Percentiles rank a stretch among this genome's conserved stretches.
These are phyloP conservation scores for Acanthurus lineatus DNA, from an alignment of 2,797 vertebrate species.

Conservation along the genomic window DNA sequence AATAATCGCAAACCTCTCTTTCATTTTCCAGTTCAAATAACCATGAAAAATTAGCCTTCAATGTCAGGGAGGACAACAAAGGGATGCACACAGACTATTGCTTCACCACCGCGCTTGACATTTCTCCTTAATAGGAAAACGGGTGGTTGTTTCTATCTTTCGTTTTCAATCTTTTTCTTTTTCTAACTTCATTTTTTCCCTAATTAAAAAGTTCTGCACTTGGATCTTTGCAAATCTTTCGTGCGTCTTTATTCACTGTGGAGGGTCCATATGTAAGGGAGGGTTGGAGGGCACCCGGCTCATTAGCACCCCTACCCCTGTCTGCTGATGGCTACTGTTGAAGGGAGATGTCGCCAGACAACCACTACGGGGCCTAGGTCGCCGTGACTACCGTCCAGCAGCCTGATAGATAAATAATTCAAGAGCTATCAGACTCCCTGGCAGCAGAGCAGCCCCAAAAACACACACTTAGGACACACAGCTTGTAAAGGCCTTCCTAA, in stretches of 20 bases:
- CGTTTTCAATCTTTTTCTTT: conserved; percentile 74
- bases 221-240: conserved; percentile 82
- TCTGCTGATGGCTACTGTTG: conserved; percentile 74
- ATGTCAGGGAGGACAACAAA: conserved; percentile 95
- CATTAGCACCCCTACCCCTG: conserved; percentile 68
- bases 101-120: conserved; percentile 87
- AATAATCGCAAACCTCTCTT: conserved; percentile 96
- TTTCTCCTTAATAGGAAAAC: conserved; percentile 90
- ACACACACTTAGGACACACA: conserved; percentile 73
- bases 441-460: conserved; percentile 77
- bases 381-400: conserved; percentile 80
- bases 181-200: conserved; percentile 75
- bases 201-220: conserved; percentile 88
- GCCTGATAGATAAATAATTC: conserved; percentile 85
- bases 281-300: conserved; percentile 66
- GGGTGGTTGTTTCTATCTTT: conserved; percentile 84
- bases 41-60: conserved; percentile 99
- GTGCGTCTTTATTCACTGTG: conserved; percentile 48
- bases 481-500: conserved; percentile 71
- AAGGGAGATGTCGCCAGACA: conserved; percentile 79
- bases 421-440: conserved; percentile 83
- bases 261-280: conserved; percentile 47
- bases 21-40: conserved; percentile 99
- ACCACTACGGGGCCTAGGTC: conserved; percentile 74
- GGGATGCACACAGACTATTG: conserved; percentile 86